phyloP scores from a whole-genome alignment of 2,888 invertebrate species.

The Hyalella azteca region DNA sequence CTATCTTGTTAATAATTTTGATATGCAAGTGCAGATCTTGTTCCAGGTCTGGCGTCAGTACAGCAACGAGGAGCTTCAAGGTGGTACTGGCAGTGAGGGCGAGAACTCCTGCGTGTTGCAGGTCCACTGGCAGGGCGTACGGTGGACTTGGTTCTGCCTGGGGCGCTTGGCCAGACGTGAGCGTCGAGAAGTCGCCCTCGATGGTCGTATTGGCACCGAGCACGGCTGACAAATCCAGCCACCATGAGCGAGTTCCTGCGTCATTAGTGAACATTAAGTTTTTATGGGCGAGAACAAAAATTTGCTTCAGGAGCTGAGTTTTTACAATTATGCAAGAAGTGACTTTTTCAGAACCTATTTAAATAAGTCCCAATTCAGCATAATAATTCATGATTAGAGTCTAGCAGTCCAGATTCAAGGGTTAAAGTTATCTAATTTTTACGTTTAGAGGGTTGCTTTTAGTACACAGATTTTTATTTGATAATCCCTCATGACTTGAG shows the following conservation, averaged over 20 bases:
- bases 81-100: slow-evolving; percentile 1
- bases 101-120: neutral
- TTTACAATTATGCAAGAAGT: too few relatives aligned
- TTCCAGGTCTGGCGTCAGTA: neutral
- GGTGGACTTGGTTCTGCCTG: neutral
- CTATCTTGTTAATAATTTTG: neutral
- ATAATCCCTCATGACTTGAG: too few relatives aligned
- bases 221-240: slow-evolving; percentile 4
- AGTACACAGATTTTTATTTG: too few relatives aligned
- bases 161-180: neutral
- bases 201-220: neutral
- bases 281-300: neutral
- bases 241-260: neutral
- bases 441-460: too few relatives aligned
- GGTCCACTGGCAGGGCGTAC: slow-evolving; percentile 6
- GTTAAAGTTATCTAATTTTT: too few relatives aligned
- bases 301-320: neutral
- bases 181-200: neutral
- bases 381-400: too few relatives aligned
- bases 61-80: neutral
- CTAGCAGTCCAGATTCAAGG: too few relatives aligned
- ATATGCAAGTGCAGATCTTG: neutral
- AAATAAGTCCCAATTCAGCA: too few relatives aligned
- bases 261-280: neutral
- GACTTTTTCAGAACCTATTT: too few relatives aligned